Evolutionary conservation across 1,140 invertebrate species (phyloP), one percentile per base, ranked within the genome.

Genomic region (Drosophila ercepeae): DNA sequence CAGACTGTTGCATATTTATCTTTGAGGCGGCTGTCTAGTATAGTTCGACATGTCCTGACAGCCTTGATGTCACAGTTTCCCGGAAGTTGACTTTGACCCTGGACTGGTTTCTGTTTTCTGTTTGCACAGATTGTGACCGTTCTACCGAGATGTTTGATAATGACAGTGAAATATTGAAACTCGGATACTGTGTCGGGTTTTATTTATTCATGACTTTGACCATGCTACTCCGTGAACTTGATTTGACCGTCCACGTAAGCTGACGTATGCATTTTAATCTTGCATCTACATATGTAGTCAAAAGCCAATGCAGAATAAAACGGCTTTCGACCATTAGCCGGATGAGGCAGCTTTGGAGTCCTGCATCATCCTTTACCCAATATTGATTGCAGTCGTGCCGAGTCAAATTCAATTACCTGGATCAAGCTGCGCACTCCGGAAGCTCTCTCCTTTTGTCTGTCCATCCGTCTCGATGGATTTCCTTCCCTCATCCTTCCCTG

Each of bases 371-470:
- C 27, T 27, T 25, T 45, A n/a, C 27, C 32, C 16, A 42, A 29
- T 78, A 86, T 84, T 76, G 79, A 79, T 79, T 86, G 74, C 52
- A 52, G 55, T 84, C 54, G 64, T 49, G 60, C 54, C 64, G 23
- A 84, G 55, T 78, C 70, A 58, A 75, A 83, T 86, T 84, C 75
- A 84, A 86, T 84, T 79, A 79, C 32, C 55, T 55, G 52, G 36
- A 72, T 58, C 52, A 42, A 32, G 44, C 64, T 51, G 44, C 50
- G 42, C 46, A 54, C 34, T 42, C 68, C 68, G 67, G 67, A 50
- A 71, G 46, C 42, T 45, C 27, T 21, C 29, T 13, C 67, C 36
- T 50, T 57, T 70, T 32, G 29, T 32, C 29, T 18, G 45, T 71
- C 54, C 69, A 45, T 16, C 53, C 23, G 23, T 51, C 19, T 49